Percentiles rank a stretch among this genome's conserved stretches.
phyloP scores from a whole-genome alignment of 2,888 invertebrate species.

The Idaea dimidiata region DNA sequence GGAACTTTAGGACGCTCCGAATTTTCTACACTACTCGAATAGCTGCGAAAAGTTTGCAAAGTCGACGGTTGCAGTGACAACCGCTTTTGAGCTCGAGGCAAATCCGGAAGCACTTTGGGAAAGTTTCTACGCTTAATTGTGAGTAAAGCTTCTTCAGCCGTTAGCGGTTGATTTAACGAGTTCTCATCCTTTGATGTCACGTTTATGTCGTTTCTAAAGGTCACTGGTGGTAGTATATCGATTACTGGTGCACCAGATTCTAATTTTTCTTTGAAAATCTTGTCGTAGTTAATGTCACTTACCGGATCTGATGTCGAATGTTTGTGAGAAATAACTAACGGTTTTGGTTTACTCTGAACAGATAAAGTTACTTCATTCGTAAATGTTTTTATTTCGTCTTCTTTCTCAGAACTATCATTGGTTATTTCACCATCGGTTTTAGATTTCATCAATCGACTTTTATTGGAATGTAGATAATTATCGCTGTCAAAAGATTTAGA shows the following conservation, averaged over 20 bases:
- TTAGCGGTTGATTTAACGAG: conserved; percentile 61
- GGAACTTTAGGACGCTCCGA: conserved; percentile 73
- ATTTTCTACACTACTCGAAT: conserved; percentile 48
- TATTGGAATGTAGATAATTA: conserved; percentile 57
- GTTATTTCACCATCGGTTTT: conserved; percentile 68
- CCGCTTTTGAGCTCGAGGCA: conserved; percentile 82
- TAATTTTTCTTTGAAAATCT: conserved; percentile 55
- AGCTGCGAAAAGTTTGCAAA: conserved; percentile 65
- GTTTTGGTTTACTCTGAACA: conserved; percentile 43
- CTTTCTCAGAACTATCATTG: conserved; percentile 25
- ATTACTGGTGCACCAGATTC: conserved; percentile 44
- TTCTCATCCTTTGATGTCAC: conserved; percentile 86
- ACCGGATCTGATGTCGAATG: conserved; percentile 87
- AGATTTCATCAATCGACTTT: conserved; percentile 58
- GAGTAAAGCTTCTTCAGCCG: conserved; percentile 85
- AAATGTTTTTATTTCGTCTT: conserved; percentile 48
- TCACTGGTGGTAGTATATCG: conserved; percentile 67
- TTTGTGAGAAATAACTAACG: conserved; percentile 81
- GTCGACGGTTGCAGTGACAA: conserved; percentile 82
- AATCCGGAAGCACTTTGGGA: conserved; percentile 92
- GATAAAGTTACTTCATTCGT: conserved; percentile 66
- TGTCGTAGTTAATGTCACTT: conserved; percentile 77
- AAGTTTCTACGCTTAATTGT: conserved; percentile 89
- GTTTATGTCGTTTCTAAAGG: conserved; percentile 83
- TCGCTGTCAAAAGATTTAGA: conserved; percentile 82